A percentile compares a stretch with the other conserved stretches of the same genome.
phyloP scores from a whole-genome alignment of 2,888 invertebrate genomes.

The Scaptomyza cyrtandrae region DNA sequence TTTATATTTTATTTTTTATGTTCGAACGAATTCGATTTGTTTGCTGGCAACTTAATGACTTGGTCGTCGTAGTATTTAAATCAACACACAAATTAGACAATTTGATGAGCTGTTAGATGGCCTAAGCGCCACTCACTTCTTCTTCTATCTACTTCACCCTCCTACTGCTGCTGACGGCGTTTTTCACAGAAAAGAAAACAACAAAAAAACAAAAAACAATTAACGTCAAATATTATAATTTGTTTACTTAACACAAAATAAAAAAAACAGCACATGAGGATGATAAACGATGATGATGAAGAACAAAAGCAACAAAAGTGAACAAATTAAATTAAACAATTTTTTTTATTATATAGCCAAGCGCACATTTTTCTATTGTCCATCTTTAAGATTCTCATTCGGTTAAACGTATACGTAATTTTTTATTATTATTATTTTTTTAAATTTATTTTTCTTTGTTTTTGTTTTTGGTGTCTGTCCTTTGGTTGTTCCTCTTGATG shows the following conservation, averaged over 20 bases:
- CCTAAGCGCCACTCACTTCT: neutral
- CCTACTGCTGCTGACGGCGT: too few relatives aligned
- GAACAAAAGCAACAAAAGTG: neutral
- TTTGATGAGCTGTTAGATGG: conserved; percentile 61
- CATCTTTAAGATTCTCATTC: conserved; percentile 8
- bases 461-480: neutral
- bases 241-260: conserved; percentile 63
- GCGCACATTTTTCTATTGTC: conserved; percentile 44
- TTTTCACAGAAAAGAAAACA: conserved; percentile 35
- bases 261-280: conserved; percentile 3
- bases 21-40: conserved; percentile 1
- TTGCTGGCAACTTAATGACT: conserved; percentile 17
- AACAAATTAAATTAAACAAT: conserved; percentile 48
- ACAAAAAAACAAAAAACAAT: conserved; percentile 51
- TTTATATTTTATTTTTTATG: neutral
- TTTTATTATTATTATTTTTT: too few relatives aligned
- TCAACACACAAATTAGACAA: conserved; percentile 71
- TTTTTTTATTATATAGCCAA: conserved; percentile 48
- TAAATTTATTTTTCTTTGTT: neutral
- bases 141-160: neutral
- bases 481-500: conserved; percentile 2
- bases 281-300: neutral
- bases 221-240: conserved; percentile 70
- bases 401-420: neutral
- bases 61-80: conserved; percentile 61